Evolutionary conservation across 2,888 invertebrate genomes (phyloP).

Genomic region (Clivina fossor): DNA sequence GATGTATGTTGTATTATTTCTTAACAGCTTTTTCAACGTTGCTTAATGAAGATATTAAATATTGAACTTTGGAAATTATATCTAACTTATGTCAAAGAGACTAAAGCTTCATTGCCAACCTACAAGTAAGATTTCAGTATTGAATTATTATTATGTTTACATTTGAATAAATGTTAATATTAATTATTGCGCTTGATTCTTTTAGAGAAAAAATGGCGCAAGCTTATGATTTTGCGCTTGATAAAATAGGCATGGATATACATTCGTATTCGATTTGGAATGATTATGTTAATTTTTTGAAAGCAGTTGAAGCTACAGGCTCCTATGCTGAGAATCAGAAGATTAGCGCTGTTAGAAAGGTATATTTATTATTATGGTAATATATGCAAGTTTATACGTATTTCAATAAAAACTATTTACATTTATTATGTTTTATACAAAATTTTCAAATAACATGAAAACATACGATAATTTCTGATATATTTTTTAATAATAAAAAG

Average conservation of each 20-base stretch:
- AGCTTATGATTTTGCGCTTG: constrained; percentile 98
- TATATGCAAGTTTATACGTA: no score
- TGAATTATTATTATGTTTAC: no score
- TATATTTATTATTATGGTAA: constrained; percentile 48
- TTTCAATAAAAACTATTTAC: no score
- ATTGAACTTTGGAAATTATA: constrained; percentile 99
- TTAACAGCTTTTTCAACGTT: constrained; percentile 90
- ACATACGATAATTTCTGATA: no score
- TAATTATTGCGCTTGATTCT: background rate
- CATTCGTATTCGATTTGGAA: constrained; percentile 97
- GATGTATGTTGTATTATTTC: constrained; percentile 45
- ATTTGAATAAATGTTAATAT: background rate
- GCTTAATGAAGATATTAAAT: constrained; percentile 97
- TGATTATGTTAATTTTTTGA: constrained; percentile 95
- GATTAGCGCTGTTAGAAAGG: constrained; percentile 96
- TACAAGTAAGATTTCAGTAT: constrained; percentile 76
- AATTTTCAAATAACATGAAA: no score
- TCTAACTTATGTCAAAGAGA: constrained; percentile 96
- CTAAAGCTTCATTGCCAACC: constrained; percentile 87
- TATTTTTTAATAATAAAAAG: no score
- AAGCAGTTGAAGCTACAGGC: constrained; percentile 94
- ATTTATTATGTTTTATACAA: no score
- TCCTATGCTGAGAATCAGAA: constrained; percentile 99
- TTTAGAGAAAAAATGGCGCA: constrained; percentile 98
- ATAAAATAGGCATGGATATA: constrained; percentile 98